Base-by-base conservation (phyloP, 30 jellyfish, hydroid and myxozoan species). In the Pelagia noctiluca region DNA sequence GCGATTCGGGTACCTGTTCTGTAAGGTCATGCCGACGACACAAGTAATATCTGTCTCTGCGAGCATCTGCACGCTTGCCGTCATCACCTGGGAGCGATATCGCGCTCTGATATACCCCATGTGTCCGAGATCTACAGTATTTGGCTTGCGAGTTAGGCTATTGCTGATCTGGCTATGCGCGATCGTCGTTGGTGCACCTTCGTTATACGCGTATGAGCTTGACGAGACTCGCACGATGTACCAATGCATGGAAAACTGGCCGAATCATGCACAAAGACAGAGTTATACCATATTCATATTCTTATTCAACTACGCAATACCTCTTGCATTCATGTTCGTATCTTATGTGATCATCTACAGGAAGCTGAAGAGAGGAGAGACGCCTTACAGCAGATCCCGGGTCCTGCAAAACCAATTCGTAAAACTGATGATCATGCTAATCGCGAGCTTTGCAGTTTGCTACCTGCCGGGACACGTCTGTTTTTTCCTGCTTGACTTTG, bases 11-110 rank as follows among this genome's bases (percentile, higher is more conserved):
- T 67, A 76, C 34, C 29, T 87, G 0, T 67, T 87, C 76, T 87
- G 96, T 80, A 77, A 78, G 63, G 65, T 77, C 3, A 78, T 87
- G 91, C 96, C 96, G 0, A 38, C 91, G 25, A 87, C 48, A 50
- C 96, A 87, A 54, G 88, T 87, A 2, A 68, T 78, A 61, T 60
- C 90, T 3, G 96, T 87, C 0, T 87, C 96, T n/a, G 96, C 96
- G 13, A 78, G 96, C 66, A 87, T 87, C 19, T 68, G 83, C 42
- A 87, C 96, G 35, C 76, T 87, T 18, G 83, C 96, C 2, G 54
- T 65, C 42, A 87, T 87, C 83, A 78, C 96, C 29, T 87, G 87
- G 86, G 96, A 87, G 62, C 86, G 96, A 21, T 78, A 87, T 67
- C 90, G 81, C 29, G 96, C 96, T 76, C 77, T 87, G 21, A 61